Base-by-base conservation (phyloP, 2,797 vertebrate species). In the Avahi laniger region DNA sequence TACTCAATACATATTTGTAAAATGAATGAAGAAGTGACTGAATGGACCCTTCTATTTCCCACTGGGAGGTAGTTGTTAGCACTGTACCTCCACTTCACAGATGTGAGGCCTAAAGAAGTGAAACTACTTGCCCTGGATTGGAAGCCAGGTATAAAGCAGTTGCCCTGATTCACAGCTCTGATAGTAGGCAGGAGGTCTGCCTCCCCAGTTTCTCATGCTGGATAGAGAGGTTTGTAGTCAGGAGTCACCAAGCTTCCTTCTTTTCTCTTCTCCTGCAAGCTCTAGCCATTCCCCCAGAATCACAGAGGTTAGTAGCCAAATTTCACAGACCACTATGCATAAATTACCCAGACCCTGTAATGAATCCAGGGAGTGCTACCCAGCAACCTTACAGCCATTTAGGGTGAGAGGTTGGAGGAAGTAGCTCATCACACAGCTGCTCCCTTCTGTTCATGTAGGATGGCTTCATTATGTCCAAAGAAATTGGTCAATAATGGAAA, bases 401-500 rank as follows among this genome's bases (percentile, higher is more conserved):
- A 46, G 35, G 22, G 41, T 35, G 67, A 67, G 35, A n/a, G 26
- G 54, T 61, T 54, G 52, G 50, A 89, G 93, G 41, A 13, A 78
- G 48, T 8, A 82, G 50, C 43, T 86, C 67, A 78, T 65, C 20
- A 33, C 89, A 82, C 82, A 30, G 7, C 35, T 70, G 18, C 12
- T 95, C 48, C 72, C 59, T 91, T 59, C 63, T 96, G 38, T 76
- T 69, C 20, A 28, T 65, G 72, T 76, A 59, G 9, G 46, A 84
- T 88, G 59, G 72, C 41, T 93, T 84, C 65, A 93, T 84, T 91
- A 65, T 81, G 24, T 18, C n/a, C 41, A 70, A 48, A 70, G n/a
- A 94, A 95, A 91, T 35, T 91, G 30, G 30, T 65, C 18, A 38
- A 65, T 72, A 81, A 72, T 72, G n/a, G 30, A 93, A 85, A 35